Evolutionary conservation across 2,113 vertebrate species (phyloP).

Genomic region (Aphyosemion australe): DNA sequence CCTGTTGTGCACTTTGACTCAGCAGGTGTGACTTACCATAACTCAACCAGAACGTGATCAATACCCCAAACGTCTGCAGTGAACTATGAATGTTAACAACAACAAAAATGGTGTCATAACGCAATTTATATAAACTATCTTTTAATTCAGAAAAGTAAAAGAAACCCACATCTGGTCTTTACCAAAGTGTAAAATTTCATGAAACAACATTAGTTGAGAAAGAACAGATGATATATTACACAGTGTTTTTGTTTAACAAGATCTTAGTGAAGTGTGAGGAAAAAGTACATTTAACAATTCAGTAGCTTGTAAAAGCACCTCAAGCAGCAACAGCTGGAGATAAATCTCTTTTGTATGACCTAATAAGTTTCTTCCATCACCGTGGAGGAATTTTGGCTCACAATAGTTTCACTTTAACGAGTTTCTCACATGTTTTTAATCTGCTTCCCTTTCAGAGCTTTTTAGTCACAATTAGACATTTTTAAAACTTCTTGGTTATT

Average conservation of each 20-base stretch:
- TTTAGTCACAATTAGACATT: too few species aligned
- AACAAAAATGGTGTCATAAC: constrained; percentile 4
- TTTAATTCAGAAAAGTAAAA: too few species aligned
- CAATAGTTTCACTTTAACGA: neutral
- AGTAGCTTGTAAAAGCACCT: neutral
- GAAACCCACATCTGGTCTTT: neutral
- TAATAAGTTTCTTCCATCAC: neutral
- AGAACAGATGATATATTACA: neutral
- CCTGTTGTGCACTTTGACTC: constrained; percentile 65
- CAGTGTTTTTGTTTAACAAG: too few species aligned
- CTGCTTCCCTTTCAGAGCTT: too few species aligned
- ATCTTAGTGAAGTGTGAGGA: too few species aligned
- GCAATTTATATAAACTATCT: neutral
- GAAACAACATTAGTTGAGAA: neutral
- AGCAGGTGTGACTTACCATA: constrained; percentile 66
- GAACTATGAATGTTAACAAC: constrained; percentile 43
- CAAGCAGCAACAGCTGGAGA: neutral
- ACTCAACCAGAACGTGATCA: constrained; percentile 59
- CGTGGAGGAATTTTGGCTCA: neutral
- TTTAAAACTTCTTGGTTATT: too few species aligned
- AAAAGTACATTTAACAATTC: too few species aligned
- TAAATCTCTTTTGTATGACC: neutral
- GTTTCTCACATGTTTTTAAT: neutral
- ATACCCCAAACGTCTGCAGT: constrained; percentile 74
- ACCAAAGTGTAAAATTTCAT: neutral